phyloP scores from a whole-genome alignment of 2,888 invertebrate species.

The Taenaris catops region DNA sequence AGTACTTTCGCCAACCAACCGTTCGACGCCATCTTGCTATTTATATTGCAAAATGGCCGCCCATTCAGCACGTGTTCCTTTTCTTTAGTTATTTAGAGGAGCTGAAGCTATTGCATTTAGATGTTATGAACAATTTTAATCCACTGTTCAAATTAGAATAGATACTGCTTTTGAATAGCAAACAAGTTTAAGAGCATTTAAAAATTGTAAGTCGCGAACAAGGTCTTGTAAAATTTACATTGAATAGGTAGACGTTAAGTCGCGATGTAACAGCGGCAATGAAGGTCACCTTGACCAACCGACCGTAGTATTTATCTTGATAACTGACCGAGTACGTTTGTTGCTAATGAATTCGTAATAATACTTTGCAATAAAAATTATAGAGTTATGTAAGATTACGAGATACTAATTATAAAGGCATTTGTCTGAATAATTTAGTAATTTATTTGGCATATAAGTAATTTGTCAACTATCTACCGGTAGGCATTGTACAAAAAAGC shows the following conservation, averaged over 20 bases:
- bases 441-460: too few relatives aligned
- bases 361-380: too few relatives aligned
- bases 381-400: too few relatives aligned
- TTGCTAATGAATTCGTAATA: too few relatives aligned
- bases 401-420: too few relatives aligned
- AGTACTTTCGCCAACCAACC: constrained; percentile 74
- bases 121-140: constrained; percentile 2
- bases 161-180: constrained; percentile 1
- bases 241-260: constrained; percentile 64
- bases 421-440: too few relatives aligned
- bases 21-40: constrained; percentile 73
- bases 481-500: too few relatives aligned
- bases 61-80: constrained; percentile 59
- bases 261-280: constrained; percentile 48
- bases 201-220: constrained; percentile 30
- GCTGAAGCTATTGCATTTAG: constrained; percentile 19
- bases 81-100: constrained; percentile 57
- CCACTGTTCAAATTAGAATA: constrained; percentile 1
- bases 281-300: constrained; percentile 72
- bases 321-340: constrained; percentile 28
- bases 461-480: too few relatives aligned
- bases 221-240: constrained; percentile 64
- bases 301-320: constrained; percentile 40
- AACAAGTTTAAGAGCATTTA: background rate
- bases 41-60: constrained; percentile 76